Evolutionary conservation across 2,888 invertebrate genomes (phyloP).

Genomic region (Erebia palarica): DNA sequence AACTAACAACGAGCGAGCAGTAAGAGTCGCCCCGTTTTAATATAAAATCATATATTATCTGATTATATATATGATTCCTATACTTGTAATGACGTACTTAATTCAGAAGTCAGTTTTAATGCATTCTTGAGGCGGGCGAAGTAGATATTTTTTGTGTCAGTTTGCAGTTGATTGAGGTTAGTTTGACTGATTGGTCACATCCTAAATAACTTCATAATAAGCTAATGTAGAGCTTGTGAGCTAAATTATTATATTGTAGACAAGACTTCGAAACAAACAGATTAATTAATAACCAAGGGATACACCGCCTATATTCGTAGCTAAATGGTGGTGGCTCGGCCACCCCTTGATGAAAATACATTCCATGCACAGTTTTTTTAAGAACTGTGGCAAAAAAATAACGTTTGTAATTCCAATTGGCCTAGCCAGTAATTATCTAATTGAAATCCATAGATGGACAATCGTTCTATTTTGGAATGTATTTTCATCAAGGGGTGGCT

Average conservation of each 20-base stretch:
- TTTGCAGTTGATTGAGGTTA: conserved; percentile 45
- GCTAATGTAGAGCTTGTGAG: neutral
- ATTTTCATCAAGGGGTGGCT: no score
- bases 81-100: conserved; percentile 60
- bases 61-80: conserved; percentile 46
- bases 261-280: no score
- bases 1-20: conserved; percentile 50
- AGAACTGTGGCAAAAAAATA: neutral
- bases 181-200: conserved; percentile 47
- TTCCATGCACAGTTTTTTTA: neutral
- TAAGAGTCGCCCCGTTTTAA: conserved; percentile 50
- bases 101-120: conserved; percentile 55
- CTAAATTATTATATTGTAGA: neutral
- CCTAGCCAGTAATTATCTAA: conserved; percentile 31
- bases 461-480: no score
- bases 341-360: no score
- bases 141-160: conserved; percentile 46
- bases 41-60: conserved; percentile 70
- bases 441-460: conserved; percentile 27
- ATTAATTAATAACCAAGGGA: no score
- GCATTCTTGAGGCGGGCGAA: conserved; percentile 47
- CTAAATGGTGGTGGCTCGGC: no score
- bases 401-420: neutral
- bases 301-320: no score
- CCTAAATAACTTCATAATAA: conserved; percentile 29